phyloP scores from a whole-genome alignment of 2,888 invertebrate species.

The Eristalinus aeneus region DNA sequence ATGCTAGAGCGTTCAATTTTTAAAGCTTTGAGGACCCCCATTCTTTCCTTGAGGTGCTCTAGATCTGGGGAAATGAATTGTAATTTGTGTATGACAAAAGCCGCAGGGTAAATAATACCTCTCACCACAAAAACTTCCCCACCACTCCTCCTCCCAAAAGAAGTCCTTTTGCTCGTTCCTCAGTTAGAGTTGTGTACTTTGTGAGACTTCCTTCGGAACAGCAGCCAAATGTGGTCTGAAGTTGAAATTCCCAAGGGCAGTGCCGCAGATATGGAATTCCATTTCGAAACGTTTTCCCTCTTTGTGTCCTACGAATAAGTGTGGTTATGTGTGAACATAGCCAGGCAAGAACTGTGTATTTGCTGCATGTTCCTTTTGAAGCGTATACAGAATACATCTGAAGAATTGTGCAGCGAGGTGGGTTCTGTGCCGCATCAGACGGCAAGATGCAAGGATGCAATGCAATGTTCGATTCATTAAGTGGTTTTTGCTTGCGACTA shows the following conservation, averaged over 20 bases:
- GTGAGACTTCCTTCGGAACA: neutral
- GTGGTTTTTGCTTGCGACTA: neutral
- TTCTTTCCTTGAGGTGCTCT: neutral
- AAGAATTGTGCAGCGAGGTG: neutral
- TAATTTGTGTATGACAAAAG: constrained; percentile 43
- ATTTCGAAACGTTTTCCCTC: constrained; percentile 11
- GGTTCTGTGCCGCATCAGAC: neutral
- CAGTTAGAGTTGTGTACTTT: neutral
- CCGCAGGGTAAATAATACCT: neutral
- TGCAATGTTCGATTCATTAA: neutral
- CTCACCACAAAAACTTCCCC: too few species aligned
- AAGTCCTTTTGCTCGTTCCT: neutral
- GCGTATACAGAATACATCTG: neutral
- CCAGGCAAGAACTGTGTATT: neutral
- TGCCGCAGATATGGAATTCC: neutral
- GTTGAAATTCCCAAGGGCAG: constrained; percentile 26
- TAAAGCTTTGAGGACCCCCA: neutral
- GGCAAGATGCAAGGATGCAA: neutral
- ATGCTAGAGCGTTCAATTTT: neutral
- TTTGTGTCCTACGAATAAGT: constrained; percentile 11
- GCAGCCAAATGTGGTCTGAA: constrained; percentile 15
- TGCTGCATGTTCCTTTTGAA: neutral
- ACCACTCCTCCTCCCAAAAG: neutral
- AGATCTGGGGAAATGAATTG: neutral
- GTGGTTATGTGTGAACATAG: constrained; percentile 2